A percentile compares a stretch with the other conserved stretches of the same genome.
Conservation (phyloP, 2,797 vertebrate species). For the Malurus splendens region DNA sequence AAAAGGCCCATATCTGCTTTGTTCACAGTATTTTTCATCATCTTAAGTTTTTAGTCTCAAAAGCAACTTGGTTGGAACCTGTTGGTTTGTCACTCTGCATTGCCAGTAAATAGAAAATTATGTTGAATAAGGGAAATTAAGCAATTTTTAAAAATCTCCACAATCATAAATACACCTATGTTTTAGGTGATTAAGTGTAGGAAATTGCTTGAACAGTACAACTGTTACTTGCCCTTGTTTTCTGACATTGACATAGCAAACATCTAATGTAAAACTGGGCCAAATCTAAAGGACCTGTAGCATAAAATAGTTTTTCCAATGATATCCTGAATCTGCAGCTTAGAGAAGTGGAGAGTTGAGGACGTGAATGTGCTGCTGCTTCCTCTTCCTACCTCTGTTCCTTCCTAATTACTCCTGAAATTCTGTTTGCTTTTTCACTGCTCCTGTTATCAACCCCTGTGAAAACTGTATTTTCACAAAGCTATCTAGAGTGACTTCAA, state of each 20-base stretch:
- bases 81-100: neutral
- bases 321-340: neutral
- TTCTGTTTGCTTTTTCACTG: neutral
- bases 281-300: neutral
- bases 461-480: neutral
- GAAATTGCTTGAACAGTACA: neutral
- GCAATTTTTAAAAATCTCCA: neutral
- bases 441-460: neutral
- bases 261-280: neutral
- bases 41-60: neutral
- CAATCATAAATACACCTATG: accelerated
- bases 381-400: neutral
- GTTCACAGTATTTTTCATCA: neutral
- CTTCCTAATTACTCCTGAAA: neutral
- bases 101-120: neutral
- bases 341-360: neutral
- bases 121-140: neutral
- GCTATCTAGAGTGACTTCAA: neutral
- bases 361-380: accelerated
- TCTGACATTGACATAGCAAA: accelerated
- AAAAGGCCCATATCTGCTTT: neutral
- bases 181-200: neutral
- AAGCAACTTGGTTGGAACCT: neutral
- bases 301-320: neutral
- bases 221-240: neutral